Evolutionary conservation across 2,797 vertebrate species (phyloP).

Genomic region (Dallia pectoralis): DNA sequence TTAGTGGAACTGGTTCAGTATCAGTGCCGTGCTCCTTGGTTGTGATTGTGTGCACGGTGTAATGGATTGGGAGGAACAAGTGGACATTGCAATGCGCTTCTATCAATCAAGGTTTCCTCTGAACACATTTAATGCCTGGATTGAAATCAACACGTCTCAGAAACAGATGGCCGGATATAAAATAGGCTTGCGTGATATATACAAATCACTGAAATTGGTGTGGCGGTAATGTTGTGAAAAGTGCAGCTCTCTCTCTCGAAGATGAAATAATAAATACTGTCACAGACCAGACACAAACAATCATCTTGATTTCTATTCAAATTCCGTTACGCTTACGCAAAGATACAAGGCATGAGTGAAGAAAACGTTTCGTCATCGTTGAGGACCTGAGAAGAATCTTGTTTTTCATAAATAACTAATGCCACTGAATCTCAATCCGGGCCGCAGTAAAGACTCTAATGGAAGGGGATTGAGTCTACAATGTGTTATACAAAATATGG

Average conservation of each 20-base stretch:
- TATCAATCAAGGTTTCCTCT: slow-evolving; percentile 19
- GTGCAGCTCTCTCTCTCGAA: slow-evolving; percentile 28
- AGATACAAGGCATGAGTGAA: slow-evolving; percentile 18
- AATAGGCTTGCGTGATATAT: slow-evolving; percentile 27
- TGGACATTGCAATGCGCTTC: slow-evolving; percentile 27
- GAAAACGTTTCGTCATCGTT: slow-evolving; percentile 39
- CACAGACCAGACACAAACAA: slow-evolving; percentile 25
- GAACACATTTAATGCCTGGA: slow-evolving; percentile 37
- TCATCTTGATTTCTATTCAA: slow-evolving; percentile 18
- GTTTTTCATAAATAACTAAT: slow-evolving; percentile 44
- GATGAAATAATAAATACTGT: slow-evolving; percentile 34
- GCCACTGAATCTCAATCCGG: slow-evolving; percentile 40
- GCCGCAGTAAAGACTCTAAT: slow-evolving; percentile 41
- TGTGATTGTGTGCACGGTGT: slow-evolving; percentile 5
- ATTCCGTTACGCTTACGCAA: slow-evolving; percentile 2
- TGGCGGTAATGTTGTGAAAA: slow-evolving; percentile 20
- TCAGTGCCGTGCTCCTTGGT: background rate
- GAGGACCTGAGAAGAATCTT: slow-evolving; percentile 36
- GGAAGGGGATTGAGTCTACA: slow-evolving; percentile 47
- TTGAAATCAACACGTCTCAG: slow-evolving; percentile 20
- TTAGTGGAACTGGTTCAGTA: slow-evolving; percentile 4
- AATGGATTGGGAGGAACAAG: slow-evolving; percentile 1
- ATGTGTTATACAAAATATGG: slow-evolving; percentile 50
- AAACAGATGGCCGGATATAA: slow-evolving; percentile 28
- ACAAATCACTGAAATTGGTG: background rate